Conservation (phyloP, 2,797 vertebrate genomes). For the Macropus fuliginosus region DNA sequence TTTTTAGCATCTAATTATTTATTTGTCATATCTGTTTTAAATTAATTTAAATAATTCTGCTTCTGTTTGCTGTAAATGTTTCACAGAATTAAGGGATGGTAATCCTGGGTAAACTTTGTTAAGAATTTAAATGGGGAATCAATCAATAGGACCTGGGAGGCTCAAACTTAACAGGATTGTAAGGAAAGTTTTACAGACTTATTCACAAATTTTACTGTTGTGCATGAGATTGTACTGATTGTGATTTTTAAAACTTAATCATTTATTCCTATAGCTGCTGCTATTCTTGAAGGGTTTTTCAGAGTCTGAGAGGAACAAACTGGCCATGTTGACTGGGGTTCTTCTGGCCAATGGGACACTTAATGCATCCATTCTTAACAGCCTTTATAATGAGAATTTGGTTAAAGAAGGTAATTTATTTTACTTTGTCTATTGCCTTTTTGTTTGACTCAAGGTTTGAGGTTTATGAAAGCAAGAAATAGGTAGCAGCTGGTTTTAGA, state of each 20-base stretch:
- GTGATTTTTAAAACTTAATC: constrained; percentile 30
- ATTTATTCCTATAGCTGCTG: constrained; percentile 89
- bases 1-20: background rate
- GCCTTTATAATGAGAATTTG: constrained; percentile 97
- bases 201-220: background rate
- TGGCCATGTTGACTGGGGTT: constrained; percentile 98
- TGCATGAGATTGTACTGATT: background rate
- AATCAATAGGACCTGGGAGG: background rate
- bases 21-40: background rate
- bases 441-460: background rate
- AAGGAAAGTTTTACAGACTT: background rate
- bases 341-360: constrained; percentile 95
- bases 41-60: background rate
- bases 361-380: constrained; percentile 95
- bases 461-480: constrained; percentile 18
- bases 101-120: background rate
- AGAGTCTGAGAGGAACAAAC: constrained; percentile 97
- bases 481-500: background rate
- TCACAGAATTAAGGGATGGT: background rate
- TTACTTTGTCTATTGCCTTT: constrained; percentile 29
- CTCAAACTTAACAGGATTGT: background rate
- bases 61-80: background rate
- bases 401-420: constrained; percentile 95
- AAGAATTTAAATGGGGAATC: background rate
- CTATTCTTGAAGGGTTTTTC: constrained; percentile 98